These are phyloP conservation scores for Chloroclystis v-ata DNA, from an alignment of 2,888 invertebrate species.

Conservation along the genomic window DNA sequence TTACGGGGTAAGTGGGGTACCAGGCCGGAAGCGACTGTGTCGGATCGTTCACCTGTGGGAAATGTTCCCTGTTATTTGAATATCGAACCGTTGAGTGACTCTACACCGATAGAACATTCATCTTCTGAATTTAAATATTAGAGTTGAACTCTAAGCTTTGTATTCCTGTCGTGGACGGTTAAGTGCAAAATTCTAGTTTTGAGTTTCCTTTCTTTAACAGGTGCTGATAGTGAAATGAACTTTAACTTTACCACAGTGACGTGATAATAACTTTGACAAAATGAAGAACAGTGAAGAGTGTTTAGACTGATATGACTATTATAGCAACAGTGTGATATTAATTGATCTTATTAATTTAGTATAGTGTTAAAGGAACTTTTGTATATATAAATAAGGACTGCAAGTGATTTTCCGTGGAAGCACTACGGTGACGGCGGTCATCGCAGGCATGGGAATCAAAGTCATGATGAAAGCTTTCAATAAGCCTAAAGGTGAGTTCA, in stretches of 20 bases:
- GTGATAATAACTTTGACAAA: conserved; percentile 59
- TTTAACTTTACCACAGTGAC: conserved; percentile 54
- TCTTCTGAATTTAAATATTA: not conserved
- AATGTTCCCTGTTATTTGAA: conserved; percentile 58
- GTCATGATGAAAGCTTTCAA: conserved; percentile 91
- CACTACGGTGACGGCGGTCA: conserved; percentile 63
- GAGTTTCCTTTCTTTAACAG: conserved; percentile 38
- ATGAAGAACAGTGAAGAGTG: conserved; percentile 77
- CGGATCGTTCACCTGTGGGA: conserved; percentile 73
- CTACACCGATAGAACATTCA: conserved; percentile 1
- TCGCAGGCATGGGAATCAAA: conserved; percentile 91
- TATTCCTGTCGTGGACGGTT: conserved; percentile 26
- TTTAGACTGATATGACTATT: conserved; percentile 56
- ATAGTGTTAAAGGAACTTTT: conserved; percentile 38
- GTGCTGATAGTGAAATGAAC: conserved; percentile 48
- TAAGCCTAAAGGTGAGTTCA: conserved; percentile 86
- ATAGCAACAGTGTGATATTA: conserved; percentile 67
- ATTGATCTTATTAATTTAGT: conserved; percentile 62
- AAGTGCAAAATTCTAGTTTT: conserved; percentile 32
- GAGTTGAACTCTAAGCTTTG: conserved; percentile 6
- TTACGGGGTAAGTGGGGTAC: conserved; percentile 57
- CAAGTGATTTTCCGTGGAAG: conserved; percentile 44
- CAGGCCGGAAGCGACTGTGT: conserved; percentile 67
- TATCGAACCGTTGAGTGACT: conserved; percentile 39
- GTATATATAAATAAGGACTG: conserved; percentile 41